A percentile compares a stretch with the other conserved stretches of the same genome.
Evolutionary conservation across 2,113 vertebrate species (phyloP).

Genomic region (Myanophis thanlyinensis): DNA sequence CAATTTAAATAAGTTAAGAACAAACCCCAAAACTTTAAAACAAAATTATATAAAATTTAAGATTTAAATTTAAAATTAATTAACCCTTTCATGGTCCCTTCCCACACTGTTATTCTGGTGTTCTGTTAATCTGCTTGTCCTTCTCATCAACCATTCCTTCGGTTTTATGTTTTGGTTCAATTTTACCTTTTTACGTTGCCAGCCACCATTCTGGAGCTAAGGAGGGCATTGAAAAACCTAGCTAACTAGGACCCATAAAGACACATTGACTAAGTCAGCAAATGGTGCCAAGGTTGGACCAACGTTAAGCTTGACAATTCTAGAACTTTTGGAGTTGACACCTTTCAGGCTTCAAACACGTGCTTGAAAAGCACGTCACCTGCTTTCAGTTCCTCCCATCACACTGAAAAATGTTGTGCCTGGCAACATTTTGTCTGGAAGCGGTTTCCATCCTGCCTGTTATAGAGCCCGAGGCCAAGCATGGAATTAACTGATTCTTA

Average conservation of each 20-base stretch:
- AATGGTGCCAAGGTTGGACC: neutral
- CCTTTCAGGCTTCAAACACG: neutral
- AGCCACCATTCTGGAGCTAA: neutral
- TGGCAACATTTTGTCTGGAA: neutral
- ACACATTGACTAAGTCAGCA: neutral
- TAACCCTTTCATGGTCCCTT: too few species aligned
- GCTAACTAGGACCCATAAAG: too few species aligned
- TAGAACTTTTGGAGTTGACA: neutral
- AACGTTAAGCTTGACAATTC: neutral
- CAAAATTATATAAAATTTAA: too few species aligned
- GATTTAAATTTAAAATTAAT: too few species aligned
- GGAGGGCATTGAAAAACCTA: too few species aligned
- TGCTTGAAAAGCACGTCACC: neutral
- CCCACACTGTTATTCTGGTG: neutral
- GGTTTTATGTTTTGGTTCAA: neutral
- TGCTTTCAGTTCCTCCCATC: neutral
- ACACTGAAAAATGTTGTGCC: fast-evolving
- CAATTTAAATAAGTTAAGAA: too few species aligned
- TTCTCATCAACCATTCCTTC: neutral
- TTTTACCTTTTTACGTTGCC: neutral
- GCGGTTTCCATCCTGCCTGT: neutral
- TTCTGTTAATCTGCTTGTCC: neutral
- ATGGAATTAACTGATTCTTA: neutral
- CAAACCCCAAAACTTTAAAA: too few species aligned
- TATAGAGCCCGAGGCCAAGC: neutral